Base-by-base conservation (phyloP, 2,888 invertebrate genomes). In the Pristionchus fissidentatus region DNA sequence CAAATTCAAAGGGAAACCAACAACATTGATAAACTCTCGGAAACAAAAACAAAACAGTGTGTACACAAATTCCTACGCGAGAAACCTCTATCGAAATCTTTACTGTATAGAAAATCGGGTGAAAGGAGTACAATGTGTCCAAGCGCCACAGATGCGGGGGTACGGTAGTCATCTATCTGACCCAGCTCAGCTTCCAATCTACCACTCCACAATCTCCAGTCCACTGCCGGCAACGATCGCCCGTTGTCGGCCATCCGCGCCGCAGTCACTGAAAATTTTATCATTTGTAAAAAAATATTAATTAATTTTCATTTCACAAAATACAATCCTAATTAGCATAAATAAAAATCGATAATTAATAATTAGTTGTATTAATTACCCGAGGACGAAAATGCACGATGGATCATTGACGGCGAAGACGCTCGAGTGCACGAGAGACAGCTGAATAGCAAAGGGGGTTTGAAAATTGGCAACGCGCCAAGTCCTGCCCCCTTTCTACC, bases 181-280 rank as follows among this genome's bases (percentile, higher is more conserved):
- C 29, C 13, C 19, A n/a, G 62, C 35, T 66, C 62, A 41, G 13
- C 32, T 7, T 8, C 41, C n/a, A n/a, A n/a, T n/a, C n/a, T 70
- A 41, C 41, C 38, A 41, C 7, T 70, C 41, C 8, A 70, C 70
- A 41, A 70, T 41, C 10, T 70, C 70, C 41, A 70, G 32, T 43
- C 70, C 70, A n/a, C 70, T 41, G 8, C 70, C 70, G 26, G 70
- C 70, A 22, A 70, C 70, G n/a, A 70, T 70, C 70, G 70, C 41
- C 15, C 41, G 29, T 26, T 32, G 41, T n/a, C n/a, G n/a, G n/a
- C n/a, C n/a, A 70, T 13, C 26, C 3, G 22, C 62, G 26, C 26
- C 41, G 10, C 41, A 22, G 38, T 70, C 70, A 70, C 70, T 70
- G 70, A 8, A 38, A 66, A 32, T 38, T 15, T 1, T 10, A 60